phyloP scores from a whole-genome alignment of 2,797 vertebrate species.

The Cygnus olor region DNA sequence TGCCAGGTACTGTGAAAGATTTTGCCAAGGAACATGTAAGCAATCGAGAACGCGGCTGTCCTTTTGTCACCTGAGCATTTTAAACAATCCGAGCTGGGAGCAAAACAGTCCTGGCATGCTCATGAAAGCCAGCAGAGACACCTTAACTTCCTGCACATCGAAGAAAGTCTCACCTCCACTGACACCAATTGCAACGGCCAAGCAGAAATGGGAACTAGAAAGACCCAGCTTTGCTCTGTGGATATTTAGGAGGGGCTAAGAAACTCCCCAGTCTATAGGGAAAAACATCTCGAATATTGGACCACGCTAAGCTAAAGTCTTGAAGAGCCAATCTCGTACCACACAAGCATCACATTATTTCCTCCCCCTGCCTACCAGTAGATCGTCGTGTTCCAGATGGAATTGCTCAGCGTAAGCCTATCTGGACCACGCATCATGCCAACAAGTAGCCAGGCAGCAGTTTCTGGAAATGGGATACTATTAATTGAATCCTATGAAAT shows the following conservation, averaged over 20 bases:
- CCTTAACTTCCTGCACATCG: background rate
- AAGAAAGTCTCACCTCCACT: background rate
- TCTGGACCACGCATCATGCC: constrained; percentile 1
- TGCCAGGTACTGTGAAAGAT: background rate
- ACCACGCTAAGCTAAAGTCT: background rate
- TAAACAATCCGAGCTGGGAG: background rate
- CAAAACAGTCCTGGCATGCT: background rate
- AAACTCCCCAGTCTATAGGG: background rate
- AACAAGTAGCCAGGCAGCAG: background rate
- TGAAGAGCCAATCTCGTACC: background rate
- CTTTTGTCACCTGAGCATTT: background rate
- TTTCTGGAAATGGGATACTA: constrained; percentile 38
- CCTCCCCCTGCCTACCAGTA: background rate
- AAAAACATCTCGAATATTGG: background rate
- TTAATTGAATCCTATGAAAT: constrained; percentile 17
- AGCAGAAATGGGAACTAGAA: background rate
- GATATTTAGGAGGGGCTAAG: background rate
- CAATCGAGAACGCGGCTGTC: background rate
- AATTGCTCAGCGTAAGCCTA: constrained; percentile 21
- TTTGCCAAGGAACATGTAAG: background rate
- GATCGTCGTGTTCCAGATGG: background rate
- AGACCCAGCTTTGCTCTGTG: background rate
- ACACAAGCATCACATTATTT: background rate
- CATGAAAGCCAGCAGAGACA: background rate
- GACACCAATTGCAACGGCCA: background rate